These are phyloP conservation scores for Litocranius walleri DNA, from an alignment of 2,113 vertebrate genomes.

Conservation along the genomic window DNA sequence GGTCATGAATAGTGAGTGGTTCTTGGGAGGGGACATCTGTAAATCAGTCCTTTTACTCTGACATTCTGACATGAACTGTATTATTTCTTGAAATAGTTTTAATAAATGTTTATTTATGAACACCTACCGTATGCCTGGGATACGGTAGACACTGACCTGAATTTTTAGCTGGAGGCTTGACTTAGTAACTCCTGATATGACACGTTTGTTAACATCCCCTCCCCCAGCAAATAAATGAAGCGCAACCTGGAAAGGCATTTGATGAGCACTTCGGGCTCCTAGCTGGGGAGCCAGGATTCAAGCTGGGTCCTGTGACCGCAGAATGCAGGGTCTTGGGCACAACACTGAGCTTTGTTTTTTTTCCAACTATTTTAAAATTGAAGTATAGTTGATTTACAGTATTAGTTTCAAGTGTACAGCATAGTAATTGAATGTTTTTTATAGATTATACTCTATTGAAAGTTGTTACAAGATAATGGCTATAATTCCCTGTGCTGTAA, in stretches of 20 bases:
- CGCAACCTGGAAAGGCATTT: background rate
- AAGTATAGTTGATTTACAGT: background rate
- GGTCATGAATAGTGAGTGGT: background rate
- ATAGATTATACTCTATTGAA: background rate
- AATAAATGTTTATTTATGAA: background rate
- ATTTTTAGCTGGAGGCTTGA: background rate
- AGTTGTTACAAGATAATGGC: background rate
- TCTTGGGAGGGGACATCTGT: background rate
- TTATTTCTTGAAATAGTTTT: background rate
- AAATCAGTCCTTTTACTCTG: background rate
- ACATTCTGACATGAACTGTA: background rate
- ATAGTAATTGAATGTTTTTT: background rate
- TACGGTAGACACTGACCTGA: background rate
- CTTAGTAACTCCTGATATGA: background rate
- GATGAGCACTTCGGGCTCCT: background rate
- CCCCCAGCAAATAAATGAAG: background rate
- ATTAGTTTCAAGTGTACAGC: background rate
- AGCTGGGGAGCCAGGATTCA: background rate
- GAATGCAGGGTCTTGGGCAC: background rate
- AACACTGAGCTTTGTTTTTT: background rate
- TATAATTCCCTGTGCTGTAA: background rate
- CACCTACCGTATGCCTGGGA: background rate
- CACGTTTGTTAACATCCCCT: background rate
- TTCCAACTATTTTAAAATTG: background rate
- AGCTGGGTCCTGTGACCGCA: rapidly evolving